Percentiles rank a stretch among this genome's conserved stretches.
Evolutionary conservation across 2,113 vertebrate genomes (phyloP).

Genomic region (Bagarius yarrelli): DNA sequence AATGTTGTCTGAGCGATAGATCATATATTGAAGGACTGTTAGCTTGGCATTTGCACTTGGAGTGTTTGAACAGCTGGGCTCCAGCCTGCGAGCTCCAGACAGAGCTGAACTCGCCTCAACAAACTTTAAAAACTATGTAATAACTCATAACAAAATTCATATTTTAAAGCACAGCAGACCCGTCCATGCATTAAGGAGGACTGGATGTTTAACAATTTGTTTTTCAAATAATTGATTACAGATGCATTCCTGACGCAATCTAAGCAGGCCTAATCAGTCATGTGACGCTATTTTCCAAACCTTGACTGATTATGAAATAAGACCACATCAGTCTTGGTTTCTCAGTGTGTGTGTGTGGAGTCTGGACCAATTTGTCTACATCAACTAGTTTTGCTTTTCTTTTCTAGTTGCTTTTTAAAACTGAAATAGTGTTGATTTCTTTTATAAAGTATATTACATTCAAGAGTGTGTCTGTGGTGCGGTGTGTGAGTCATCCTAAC

Average conservation of each 20-base stretch:
- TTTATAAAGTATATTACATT: not conserved
- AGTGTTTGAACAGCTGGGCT: constrained; percentile 46
- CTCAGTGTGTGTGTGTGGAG: not conserved
- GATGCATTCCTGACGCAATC: constrained; percentile 9
- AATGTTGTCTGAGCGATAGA: constrained; percentile 23
- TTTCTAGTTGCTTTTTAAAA: not conserved
- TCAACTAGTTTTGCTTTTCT: not conserved
- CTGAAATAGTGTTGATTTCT: not conserved
- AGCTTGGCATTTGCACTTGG: constrained; percentile 33
- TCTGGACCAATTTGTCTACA: not conserved
- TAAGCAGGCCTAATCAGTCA: constrained; percentile 21
- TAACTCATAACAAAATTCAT: constrained; percentile 37
- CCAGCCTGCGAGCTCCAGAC: constrained; percentile 26
- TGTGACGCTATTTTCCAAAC: constrained; percentile 18
- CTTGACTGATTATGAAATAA: constrained; percentile 19
- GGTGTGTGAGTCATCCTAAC: constrained; percentile 19
- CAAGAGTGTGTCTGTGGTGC: constrained; percentile 24
- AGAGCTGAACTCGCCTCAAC: constrained; percentile 36
- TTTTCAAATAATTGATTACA: constrained; percentile 17
- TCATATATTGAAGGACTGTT: constrained; percentile 10
- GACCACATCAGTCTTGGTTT: constrained; percentile 3
- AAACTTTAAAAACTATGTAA: constrained; percentile 45
- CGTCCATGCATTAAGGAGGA: constrained; percentile 3
- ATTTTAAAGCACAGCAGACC: constrained; percentile 26
- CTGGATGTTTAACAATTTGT: constrained; percentile 12